A percentile compares a stretch with the other conserved stretches of the same genome.
These are phyloP conservation scores for Drosophila anomelani DNA, from an alignment of 2,888 invertebrate species.

Conservation along the genomic window DNA sequence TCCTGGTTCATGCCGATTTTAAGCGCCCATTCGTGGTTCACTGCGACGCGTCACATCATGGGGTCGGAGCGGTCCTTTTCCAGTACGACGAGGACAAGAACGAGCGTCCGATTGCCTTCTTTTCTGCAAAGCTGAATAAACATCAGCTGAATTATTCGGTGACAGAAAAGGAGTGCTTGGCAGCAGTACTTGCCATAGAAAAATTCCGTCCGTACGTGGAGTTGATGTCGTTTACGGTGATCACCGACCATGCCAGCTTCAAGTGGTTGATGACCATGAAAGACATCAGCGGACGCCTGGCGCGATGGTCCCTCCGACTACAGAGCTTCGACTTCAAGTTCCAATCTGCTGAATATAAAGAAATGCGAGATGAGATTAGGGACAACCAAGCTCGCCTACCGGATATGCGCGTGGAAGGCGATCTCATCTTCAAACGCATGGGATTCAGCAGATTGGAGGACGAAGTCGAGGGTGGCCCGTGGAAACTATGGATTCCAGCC, in stretches of 20 bases:
- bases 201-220: neutral
- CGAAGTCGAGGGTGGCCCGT: too few species aligned
- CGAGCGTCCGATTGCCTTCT: neutral
- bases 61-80: neutral
- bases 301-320: too few species aligned
- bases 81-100: neutral
- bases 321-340: too few species aligned
- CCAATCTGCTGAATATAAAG: too few species aligned
- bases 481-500: too few species aligned
- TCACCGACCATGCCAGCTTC: neutral
- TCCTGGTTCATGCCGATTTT: neutral
- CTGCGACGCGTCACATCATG: neutral
- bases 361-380: too few species aligned
- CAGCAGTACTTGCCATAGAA: neutral
- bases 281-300: neutral
- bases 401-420: too few species aligned
- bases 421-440: too few species aligned
- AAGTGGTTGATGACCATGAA: neutral
- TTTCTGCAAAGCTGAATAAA: neutral
- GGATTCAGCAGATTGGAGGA: too few species aligned
- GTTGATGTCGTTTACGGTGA: neutral
- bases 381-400: too few species aligned
- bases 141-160: neutral
- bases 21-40: neutral
- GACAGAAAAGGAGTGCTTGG: neutral